These are phyloP conservation scores for Arenicola marina DNA, from an alignment of 2,888 invertebrate species.

Conservation along the genomic window DNA sequence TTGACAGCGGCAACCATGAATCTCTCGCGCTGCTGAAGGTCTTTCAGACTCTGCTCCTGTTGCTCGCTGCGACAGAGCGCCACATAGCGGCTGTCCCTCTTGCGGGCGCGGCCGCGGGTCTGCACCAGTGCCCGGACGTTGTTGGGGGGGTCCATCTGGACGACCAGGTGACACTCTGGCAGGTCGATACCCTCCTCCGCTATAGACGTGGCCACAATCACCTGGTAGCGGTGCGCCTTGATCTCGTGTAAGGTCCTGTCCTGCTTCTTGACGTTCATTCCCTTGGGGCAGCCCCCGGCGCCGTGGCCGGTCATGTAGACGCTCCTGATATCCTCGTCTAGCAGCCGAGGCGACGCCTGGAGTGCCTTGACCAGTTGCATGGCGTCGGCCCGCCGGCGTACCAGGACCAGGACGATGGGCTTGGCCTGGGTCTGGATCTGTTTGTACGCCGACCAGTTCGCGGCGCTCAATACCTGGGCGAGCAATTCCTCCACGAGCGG, in stretches of 20 bases:
- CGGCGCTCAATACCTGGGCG: background rate
- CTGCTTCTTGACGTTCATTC: slow-evolving; percentile 51
- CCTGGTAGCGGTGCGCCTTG: slow-evolving; percentile 39
- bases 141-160: slow-evolving; percentile 50
- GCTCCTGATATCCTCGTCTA: slow-evolving; percentile 29
- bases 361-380: slow-evolving; percentile 35
- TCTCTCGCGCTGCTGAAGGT: slow-evolving; percentile 40
- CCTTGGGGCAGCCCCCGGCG: slow-evolving; percentile 37
- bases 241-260: slow-evolving; percentile 42
- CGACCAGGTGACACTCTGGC: slow-evolving; percentile 50
- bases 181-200: slow-evolving; percentile 56
- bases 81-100: slow-evolving; percentile 47
- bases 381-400: slow-evolving; percentile 42
- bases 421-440: background rate
- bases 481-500: background rate
- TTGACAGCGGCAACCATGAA: slow-evolving; percentile 47
- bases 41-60: slow-evolving; percentile 40
- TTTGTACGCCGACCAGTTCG: background rate
- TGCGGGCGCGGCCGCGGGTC: slow-evolving; percentile 53
- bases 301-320: slow-evolving; percentile 48
- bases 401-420: slow-evolving; percentile 47
- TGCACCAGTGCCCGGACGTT: slow-evolving; percentile 52
- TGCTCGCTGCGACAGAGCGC: slow-evolving; percentile 41
- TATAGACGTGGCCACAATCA: slow-evolving; percentile 52
- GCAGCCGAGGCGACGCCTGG: slow-evolving; percentile 20